These are phyloP conservation scores for Cotesia typhae DNA, from an alignment of 1,140 invertebrate genomes.

Conservation along the genomic window DNA sequence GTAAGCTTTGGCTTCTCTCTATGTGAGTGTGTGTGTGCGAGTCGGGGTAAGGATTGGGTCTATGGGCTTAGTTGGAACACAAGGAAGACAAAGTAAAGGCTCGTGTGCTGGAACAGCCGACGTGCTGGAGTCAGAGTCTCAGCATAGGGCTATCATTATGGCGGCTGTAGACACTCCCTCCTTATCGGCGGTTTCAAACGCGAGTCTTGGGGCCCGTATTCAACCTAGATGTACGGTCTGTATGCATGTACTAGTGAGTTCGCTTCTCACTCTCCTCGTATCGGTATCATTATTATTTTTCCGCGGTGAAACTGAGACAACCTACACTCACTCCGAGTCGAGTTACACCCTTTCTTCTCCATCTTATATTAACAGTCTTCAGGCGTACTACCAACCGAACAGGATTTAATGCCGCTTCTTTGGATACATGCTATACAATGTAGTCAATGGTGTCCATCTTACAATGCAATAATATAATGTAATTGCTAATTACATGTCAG, in stretches of 20 bases:
- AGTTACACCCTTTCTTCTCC: slow-evolving; percentile 26
- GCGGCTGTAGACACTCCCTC: slow-evolving; percentile 63
- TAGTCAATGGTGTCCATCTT: too few relatives aligned
- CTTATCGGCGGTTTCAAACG: slow-evolving; percentile 62
- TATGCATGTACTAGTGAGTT: too few relatives aligned
- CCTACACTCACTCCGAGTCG: not conserved
- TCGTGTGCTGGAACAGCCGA: slow-evolving; percentile 37
- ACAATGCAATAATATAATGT: too few relatives aligned
- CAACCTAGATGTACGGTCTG: too few relatives aligned
- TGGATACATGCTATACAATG: too few relatives aligned
- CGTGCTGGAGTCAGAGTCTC: slow-evolving; percentile 45
- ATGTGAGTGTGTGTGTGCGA: not conserved
- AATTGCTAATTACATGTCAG: too few relatives aligned
- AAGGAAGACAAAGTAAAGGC: slow-evolving; percentile 23
- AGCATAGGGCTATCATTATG: slow-evolving; percentile 62
- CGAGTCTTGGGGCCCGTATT: slow-evolving; percentile 42
- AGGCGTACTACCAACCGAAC: too few relatives aligned
- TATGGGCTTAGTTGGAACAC: not conserved
- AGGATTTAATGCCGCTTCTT: too few relatives aligned
- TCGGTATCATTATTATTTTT: slow-evolving; percentile 61
- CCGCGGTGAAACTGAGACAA: slow-evolving; percentile 40
- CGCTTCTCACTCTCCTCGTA: slow-evolving; percentile 23
- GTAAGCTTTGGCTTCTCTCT: too few relatives aligned
- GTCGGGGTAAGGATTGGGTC: too few relatives aligned
- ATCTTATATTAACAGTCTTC: too few relatives aligned